Conservation (phyloP, 2,113 vertebrate species). For the Nerophis lumbriciformis region DNA sequence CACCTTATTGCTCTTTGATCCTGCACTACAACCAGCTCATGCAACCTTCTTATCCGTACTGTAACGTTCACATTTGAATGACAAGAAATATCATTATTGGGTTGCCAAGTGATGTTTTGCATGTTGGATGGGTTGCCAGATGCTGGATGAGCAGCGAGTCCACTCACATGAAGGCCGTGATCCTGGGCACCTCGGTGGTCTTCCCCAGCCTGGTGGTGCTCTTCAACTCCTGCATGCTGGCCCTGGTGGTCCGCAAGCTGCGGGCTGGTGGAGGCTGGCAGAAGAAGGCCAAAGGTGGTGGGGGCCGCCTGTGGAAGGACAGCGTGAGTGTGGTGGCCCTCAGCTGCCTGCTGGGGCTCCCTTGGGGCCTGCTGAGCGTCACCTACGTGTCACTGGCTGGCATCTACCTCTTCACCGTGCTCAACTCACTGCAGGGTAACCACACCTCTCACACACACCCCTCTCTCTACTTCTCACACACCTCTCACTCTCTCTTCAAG, state of each 20-base stretch:
- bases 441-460: too few species aligned
- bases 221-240: constrained; percentile 80
- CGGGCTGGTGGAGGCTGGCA: constrained; percentile 8
- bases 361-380: constrained; percentile 78
- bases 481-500: constrained; percentile 29
- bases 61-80: too few species aligned
- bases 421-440: constrained; percentile 90
- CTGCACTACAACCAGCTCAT: too few species aligned
- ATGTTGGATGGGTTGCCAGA: too few species aligned
- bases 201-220: constrained; percentile 82
- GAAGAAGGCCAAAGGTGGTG: constrained; percentile 13
- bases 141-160: constrained; percentile 59
- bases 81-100: too few species aligned
- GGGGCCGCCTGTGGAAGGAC: constrained; percentile 63
- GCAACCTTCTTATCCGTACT: too few species aligned
- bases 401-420: constrained; percentile 82
- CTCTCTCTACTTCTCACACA: too few species aligned
- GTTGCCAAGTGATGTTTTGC: too few species aligned
- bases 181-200: constrained; percentile 71
- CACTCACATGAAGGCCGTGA: constrained; percentile 44
- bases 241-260: constrained; percentile 75
- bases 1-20: too few species aligned
- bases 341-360: constrained; percentile 81
- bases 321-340: constrained; percentile 76
- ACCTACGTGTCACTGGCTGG: constrained; percentile 70